These are phyloP conservation scores for Cardiocondyla obscurior DNA, from an alignment of 1,140 invertebrate species.

Conservation along the genomic window DNA sequence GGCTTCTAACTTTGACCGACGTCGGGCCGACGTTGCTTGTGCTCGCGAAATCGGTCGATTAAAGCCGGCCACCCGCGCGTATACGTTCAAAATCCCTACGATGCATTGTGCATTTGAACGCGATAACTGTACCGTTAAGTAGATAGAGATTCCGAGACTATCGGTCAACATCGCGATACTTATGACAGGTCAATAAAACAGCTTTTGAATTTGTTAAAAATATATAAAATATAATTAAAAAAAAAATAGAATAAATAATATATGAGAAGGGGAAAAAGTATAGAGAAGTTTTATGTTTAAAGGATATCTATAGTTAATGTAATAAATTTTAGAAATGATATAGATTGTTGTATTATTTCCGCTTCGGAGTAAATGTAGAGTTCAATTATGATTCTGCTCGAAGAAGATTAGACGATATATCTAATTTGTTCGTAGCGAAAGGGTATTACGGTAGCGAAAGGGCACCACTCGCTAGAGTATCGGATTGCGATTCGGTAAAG, in stretches of 20 bases:
- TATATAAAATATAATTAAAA: too few species aligned
- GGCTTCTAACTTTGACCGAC: slow-evolving; percentile 55
- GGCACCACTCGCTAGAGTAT: slow-evolving; percentile 35
- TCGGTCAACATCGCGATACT: not conserved
- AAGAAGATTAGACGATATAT: not conserved
- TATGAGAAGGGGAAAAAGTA: not conserved
- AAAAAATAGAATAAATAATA: not conserved
- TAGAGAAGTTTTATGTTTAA: not conserved
- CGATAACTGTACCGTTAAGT: slow-evolving; percentile 5
- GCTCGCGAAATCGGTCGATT: slow-evolving; percentile 51
- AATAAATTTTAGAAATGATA: too few species aligned
- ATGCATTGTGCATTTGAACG: slow-evolving; percentile 12
- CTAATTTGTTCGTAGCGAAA: not conserved
- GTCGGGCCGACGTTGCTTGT: not conserved
- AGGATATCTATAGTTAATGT: too few species aligned
- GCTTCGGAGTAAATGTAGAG: not conserved
- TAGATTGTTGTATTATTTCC: not conserved
- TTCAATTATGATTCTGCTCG: slow-evolving; percentile 14
- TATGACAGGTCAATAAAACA: slow-evolving; percentile 19
- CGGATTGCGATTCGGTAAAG: slow-evolving; percentile 33
- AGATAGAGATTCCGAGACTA: slow-evolving; percentile 8
- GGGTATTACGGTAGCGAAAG: slow-evolving; percentile 1
- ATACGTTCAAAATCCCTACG: not conserved
- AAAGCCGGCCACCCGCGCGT: slow-evolving; percentile 16
- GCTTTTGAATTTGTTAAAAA: too few species aligned